These are phyloP conservation scores for Bombylius major DNA, from an alignment of 2,888 invertebrate species.

Conservation along the genomic window DNA sequence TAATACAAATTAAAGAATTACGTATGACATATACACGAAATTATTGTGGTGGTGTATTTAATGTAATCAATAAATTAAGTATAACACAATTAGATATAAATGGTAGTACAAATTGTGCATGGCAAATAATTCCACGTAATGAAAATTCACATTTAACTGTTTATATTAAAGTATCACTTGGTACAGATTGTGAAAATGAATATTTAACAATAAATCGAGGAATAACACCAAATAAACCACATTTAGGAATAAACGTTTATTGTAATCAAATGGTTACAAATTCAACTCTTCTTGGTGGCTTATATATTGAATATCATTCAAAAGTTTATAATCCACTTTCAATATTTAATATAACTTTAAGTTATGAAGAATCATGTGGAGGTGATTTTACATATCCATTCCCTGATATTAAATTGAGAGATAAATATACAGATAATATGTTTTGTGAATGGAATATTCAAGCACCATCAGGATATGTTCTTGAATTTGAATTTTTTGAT, in stretches of 20 bases:
- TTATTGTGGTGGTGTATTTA: conserved; percentile 53
- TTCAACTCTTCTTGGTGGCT: conserved; percentile 32
- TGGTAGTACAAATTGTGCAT: conserved; percentile 55
- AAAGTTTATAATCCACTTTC: conserved; percentile 25
- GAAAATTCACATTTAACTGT: conserved; percentile 24
- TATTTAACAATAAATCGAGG: conserved; percentile 43
- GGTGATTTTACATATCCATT: conserved; percentile 41
- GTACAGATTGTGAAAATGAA: conserved; percentile 40
- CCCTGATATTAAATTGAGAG: conserved; percentile 22
- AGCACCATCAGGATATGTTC: conserved; percentile 45
- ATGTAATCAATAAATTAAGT: conserved; percentile 27
- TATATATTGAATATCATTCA: conserved; percentile 60
- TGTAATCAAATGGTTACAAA: conserved; percentile 21
- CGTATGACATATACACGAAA: not conserved
- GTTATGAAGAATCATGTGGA: conserved; percentile 42
- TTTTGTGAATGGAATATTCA: conserved; percentile 71
- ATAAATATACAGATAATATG: conserved; percentile 52
- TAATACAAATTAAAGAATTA: not conserved
- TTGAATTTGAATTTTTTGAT: conserved; percentile 52
- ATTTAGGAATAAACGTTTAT: conserved; percentile 45
- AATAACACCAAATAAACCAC: conserved; percentile 25
- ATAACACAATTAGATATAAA: conserved; percentile 13
- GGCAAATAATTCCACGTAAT: conserved; percentile 41
- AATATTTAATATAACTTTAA: conserved; percentile 30
- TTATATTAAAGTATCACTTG: too few relatives aligned